These are phyloP conservation scores for Hemichromis elongatus DNA, from an alignment of 2,113 vertebrate species.

Conservation along the genomic window DNA sequence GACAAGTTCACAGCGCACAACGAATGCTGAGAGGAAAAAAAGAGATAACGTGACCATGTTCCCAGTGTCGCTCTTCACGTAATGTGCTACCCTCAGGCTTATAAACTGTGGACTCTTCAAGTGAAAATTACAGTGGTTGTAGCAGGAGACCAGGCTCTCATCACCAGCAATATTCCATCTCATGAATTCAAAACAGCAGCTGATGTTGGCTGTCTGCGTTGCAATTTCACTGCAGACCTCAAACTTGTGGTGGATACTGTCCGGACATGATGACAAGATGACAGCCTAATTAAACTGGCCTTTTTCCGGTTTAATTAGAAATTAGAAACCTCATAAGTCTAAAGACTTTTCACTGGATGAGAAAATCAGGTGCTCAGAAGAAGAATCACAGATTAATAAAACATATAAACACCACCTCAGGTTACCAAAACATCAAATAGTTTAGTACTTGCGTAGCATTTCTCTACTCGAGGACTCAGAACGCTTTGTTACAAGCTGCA, in stretches of 20 bases:
- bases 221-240: not conserved
- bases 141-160: not conserved
- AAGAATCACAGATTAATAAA: not conserved
- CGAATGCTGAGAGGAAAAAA: not conserved
- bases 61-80: not conserved
- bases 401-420: not conserved
- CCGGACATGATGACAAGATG: not conserved
- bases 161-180: not conserved
- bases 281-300: not conserved
- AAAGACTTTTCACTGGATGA: not conserved
- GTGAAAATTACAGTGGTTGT: not conserved
- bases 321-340: not conserved
- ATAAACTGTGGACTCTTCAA: not conserved
- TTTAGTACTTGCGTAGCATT: not conserved
- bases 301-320: too few relatives aligned
- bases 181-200: not conserved
- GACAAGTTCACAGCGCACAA: not conserved
- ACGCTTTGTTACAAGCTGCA: not conserved
- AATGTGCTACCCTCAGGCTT: not conserved
- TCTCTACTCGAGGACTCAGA: not conserved
- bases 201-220: not conserved
- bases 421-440: not conserved
- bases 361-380: not conserved
- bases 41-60: not conserved
- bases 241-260: not conserved